Evolutionary conservation across 2,113 vertebrate species (phyloP), one percentile per base, ranked within the genome.

Genomic region (Cichladusa arquata): DNA sequence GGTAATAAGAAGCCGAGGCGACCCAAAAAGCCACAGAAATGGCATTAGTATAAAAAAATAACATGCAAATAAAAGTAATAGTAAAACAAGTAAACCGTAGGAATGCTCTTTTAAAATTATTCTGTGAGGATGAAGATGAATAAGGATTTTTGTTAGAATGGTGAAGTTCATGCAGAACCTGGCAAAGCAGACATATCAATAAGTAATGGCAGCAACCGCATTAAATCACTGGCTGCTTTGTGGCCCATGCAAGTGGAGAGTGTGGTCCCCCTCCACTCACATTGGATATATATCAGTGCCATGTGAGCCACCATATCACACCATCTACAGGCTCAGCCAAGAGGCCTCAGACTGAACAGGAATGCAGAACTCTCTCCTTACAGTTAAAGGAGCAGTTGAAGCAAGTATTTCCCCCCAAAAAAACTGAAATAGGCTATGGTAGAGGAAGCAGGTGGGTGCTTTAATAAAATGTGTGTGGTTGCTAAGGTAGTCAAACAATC

Each of bases 351-450:
- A 28, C 54, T 20, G 34, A 81, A 47, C 12, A 80, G 64, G 70
- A 90, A 95, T 92, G 85, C 25, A 65, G 58, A 88, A 76, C 70
- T 90, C 61, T 78, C 74, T 93, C 44, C 50, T 90, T 92, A 77
- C 56, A 67, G 7, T 77, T 90, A 69, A 56, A 81, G 56, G 40
- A 90, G 62, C 29, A 73, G 57, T 85, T 83, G 28, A 83, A 73
- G 42, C 1, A 25, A 94, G 83, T n/a, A 14, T 2, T 44, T 22
- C 23, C 47, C 11, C 33, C 34, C 8, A n/a, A 26, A 77, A 74
- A 36, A 19, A 31, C 20, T n/a, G 38, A 54, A 66, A 28, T 14
- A 81, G 50, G 29, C 19, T 69, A 26, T 0, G 6, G 17, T 7
- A 65, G 34, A 73, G 23, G 47, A 95, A 82, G 24, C 5, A 86